Base-by-base conservation (phyloP, 2,113 vertebrate species). In the Sorex araneus region DNA sequence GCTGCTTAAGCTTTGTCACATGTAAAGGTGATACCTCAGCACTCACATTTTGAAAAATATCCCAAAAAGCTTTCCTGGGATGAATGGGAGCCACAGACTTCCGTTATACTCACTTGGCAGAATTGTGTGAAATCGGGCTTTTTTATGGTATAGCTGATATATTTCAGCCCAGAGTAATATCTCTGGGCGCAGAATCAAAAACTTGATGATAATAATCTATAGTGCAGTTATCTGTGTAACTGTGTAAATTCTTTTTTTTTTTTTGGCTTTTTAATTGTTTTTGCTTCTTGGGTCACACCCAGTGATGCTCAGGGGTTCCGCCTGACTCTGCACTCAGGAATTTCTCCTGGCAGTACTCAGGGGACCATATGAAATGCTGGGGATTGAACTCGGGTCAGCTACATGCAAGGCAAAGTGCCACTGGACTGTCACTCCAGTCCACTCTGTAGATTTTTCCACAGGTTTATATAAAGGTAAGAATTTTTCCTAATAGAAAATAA, bases 401-500 rank as follows among this genome's bases (percentile, higher is more conserved):
- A 7, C 40, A 40, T 40, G 40, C 40, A 40, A 40, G 40, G 40
- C 40, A 40, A 40, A 40, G 40, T n/a, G 40, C 40, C 40, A 40
- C 40, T 40, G 40, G 3, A 40, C 40, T 40, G 7, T 7, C 40
- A 40, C 40, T 40, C 40, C 40, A 40, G 40, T 7, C 40, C 40
- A 40, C 40, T 40, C 1, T 30, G 23, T 64, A 19, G 30, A 54
- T 67, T 87, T 28, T 66, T 47, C 71, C 50, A 43, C 66, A 67
- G 69, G 69, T 21, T 80, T 71, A 27, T 27, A 19, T 67, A 47
- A 75, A 80, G 47, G n/a, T 70, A 57, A 80, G 74, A 80, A 32
- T 74, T 70, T 64, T 36, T 80, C 60, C 92, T 76, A 60, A 27
- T 76, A 30, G 69, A 80, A 95, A 45, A 21, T 60, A 45, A 80